Conservation (phyloP, 1,140 invertebrate genomes). For the Eumeta japonica region DNA sequence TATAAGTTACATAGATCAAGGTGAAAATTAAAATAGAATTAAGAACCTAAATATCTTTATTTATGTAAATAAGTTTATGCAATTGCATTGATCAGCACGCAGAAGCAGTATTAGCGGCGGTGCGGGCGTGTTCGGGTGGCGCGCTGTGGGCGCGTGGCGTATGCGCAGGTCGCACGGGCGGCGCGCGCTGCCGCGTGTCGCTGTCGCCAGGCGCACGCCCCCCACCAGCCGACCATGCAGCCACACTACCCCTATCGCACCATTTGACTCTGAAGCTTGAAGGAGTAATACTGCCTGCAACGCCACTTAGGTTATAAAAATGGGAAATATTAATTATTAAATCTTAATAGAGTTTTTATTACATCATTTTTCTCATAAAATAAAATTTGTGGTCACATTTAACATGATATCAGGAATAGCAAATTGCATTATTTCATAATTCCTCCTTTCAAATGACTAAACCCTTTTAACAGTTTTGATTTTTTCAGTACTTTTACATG, state of each 20-base stretch:
- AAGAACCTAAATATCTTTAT: no score
- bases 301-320: constrained; percentile 12
- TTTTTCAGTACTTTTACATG: no score
- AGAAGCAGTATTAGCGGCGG: constrained; percentile 66
- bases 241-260: constrained; percentile 28
- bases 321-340: no score
- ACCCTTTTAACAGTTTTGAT: no score
- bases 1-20: no score
- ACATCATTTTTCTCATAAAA: no score
- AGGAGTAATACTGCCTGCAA: constrained; percentile 71
- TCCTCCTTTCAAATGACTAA: no score
- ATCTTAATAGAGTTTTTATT: no score
- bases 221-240: constrained; percentile 30
- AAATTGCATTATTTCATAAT: no score
- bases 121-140: constrained; percentile 65
- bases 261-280: constrained; percentile 84
- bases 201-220: constrained; percentile 22
- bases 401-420: no score
- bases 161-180: constrained; percentile 60
- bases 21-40: no score
- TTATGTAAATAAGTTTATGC: background rate
- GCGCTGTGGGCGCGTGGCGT: constrained; percentile 76
- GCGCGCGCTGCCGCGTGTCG: constrained; percentile 28
- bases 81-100: constrained; percentile 63
- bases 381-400: no score